Evolutionary conservation across 2,797 vertebrate genomes (phyloP), one percentile per base, ranked within the genome.

Genomic region (Helarctos malayanus): DNA sequence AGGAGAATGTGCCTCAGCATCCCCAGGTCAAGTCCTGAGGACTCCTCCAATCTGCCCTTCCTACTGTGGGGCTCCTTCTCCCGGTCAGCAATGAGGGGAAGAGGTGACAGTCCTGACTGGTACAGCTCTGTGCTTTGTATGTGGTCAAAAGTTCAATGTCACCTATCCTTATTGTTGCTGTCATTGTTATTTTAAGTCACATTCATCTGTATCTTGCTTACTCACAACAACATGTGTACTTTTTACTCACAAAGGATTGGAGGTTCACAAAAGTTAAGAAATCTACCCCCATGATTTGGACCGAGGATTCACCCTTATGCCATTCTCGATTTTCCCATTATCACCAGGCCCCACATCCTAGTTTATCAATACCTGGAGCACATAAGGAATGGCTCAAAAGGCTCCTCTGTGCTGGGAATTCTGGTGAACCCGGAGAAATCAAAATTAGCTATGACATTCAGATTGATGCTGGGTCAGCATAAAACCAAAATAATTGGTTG

Each of bases 11-110:
- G 7, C 3, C 8, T 59, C 59, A 18, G 1, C 16, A 38, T 1
- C 12, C 41, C 49, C 18, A 1, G 32, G 6, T 9, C 14, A 27
- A 12, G 3, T 12, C 13, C 10, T 4, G 6, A 7, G 0, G 0
- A 16, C 10, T 27, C 32, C 52, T 88, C 14, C 16, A n/a, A 8
- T 21, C 56, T 45, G 12, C 23, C 54, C 29, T 71, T 63, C 27
- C 25, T 47, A 19, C 21, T 5, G 0, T 4, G 16, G 16, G 47
- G 2, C 10, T 19, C 8, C n/a, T 10, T 71, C n/a, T 32, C 25
- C 19, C 14, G 86, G 13, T 14, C 27, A 87, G 2, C n/a, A 65
- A 52, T 32, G 14, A 45, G 23, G 14, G 27, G 19, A 45, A 59
- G 63, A 78, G 23, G 41, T 49, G 21, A 68, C 49, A 9, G 9